Percentiles rank a stretch among this genome's conserved stretches.
These are phyloP conservation scores for Choreutis nemorana DNA, from an alignment of 2,888 invertebrate genomes.

Conservation along the genomic window DNA sequence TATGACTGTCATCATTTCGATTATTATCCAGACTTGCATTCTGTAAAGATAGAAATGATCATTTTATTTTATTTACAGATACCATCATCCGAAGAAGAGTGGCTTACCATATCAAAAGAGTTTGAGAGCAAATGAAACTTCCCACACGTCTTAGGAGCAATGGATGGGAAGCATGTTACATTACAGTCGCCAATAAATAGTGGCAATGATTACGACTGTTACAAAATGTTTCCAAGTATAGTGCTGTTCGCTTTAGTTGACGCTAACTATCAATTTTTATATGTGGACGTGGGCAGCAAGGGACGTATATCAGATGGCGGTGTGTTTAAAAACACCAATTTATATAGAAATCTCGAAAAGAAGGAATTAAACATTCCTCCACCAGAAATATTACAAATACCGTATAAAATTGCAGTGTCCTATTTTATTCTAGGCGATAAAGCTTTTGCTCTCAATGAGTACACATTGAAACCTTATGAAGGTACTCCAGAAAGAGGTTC, in stretches of 20 bases:
- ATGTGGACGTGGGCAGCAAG: constrained; percentile 16
- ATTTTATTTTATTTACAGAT: constrained; percentile 12
- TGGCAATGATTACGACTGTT: constrained; percentile 18
- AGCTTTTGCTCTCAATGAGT: constrained; percentile 7
- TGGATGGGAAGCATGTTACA: constrained; percentile 13
- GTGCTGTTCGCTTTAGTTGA: constrained; percentile 7
- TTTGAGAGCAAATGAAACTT: constrained; percentile 9
- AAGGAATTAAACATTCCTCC: constrained; percentile 10
- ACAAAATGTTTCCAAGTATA: constrained; percentile 16
- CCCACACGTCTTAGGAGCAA: constrained; percentile 10
- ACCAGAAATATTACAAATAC: constrained; percentile 7
- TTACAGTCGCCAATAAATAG: constrained; percentile 10
- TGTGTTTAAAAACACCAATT: constrained; percentile 13
- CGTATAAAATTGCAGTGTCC: neutral
- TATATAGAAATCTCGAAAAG: constrained; percentile 12
- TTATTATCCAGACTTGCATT: constrained; percentile 9
- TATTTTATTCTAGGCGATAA: neutral
- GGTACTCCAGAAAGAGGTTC: constrained; percentile 8
- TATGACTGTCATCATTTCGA: constrained; percentile 9
- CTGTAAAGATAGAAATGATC: constrained; percentile 10
- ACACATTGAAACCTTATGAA: constrained; percentile 10
- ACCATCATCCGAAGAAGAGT: constrained; percentile 10
- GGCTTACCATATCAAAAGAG: constrained; percentile 8
- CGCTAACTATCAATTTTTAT: constrained; percentile 22
- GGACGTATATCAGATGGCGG: constrained; percentile 14